Evolutionary conservation across 1,140 invertebrate species (phyloP), one percentile per base, ranked within the genome.

Genomic region (Whitmania pigra): DNA sequence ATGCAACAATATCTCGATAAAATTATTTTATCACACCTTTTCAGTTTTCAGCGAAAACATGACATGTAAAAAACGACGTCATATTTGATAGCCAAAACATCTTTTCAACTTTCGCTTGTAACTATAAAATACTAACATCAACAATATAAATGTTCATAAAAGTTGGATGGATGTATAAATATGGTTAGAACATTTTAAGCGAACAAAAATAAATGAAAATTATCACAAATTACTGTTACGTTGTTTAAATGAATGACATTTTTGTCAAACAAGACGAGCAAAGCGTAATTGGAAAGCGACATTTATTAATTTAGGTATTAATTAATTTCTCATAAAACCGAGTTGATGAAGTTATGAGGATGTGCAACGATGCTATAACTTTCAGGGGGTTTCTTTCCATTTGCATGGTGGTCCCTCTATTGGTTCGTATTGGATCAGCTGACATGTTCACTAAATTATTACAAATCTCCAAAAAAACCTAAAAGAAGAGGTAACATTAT

Each of bases 111-210:
- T 63, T 31, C 29, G 29, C 22, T 25, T 63, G 29, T 63, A 63
- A 63, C 22, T 31, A 63, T 31, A 25, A 25, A 63, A 63, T 25
- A 63, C 18, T 31, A 63, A 63, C 57, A 63, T 63, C 57, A n/a
- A 63, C 57, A 63, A n/a, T n/a, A 25, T 11, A 63, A 63, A 63
- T 63, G 57, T 63, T 63, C 22, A 22, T 63, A 63, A 63, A 63
- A 63, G 57, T 63, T 13, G 57, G 57, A 63, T 63, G 57, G 57
- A 22, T 63, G 22, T 63, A 63, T 63, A 63, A 63, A 63, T 63
- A 63, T 63, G 57, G 57, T 63, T 13, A 63, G 29, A 49, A 49
- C 43, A 17, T 49, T 49, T 49, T 17, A 49, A 49, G 13, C 43
- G 43, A 49, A 49, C 3, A 11, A 49, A 49, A 36, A 5, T 49